Evolutionary conservation across 2,797 vertebrate species (phyloP), one percentile per base, ranked within the genome.

Genomic region (Anniella stebbinsi): DNA sequence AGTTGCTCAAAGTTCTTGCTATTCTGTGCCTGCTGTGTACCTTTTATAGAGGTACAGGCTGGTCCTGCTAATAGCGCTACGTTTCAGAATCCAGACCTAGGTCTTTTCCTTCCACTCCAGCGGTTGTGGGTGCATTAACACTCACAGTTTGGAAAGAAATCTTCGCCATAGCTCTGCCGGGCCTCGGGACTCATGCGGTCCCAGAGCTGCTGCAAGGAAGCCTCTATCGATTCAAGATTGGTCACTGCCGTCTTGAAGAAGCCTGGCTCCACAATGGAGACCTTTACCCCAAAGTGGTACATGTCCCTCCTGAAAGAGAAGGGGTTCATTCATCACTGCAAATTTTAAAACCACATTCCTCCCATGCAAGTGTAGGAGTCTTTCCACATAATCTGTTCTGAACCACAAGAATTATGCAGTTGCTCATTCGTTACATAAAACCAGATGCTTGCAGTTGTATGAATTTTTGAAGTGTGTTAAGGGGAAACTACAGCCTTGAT

Each of bases 221-320:
- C 96, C 96, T 99, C 98, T 0, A 99, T 83, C 80, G 96, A 93
- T 1, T 97, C 97, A 28, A 98, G 96, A 90, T 95, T 97, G 2
- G 98, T 99, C 93, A 98, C 97, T 0, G 98, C 97, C 0, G 99
- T 99, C 96, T 97, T 98, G 95, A 99, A 99, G 96, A 99, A 99
- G 0, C 99, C 99, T 0, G 99, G 99, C 93, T 99, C 99, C 84
- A 99, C 98, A 76, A 99, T 98, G 96, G 98, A 98, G 51, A 99
- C 98, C 1, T 96, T 98, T 38, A 99, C 94, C 83, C 98, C 98
- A 60, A 99, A 99, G 95, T 98, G 97, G 94, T 97, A 96, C 93
- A 99, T 96, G 76, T 99, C 98, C 45, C 98, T 97, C 97, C 99
- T 99, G 94, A 1, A 87, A 57, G 57, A 5, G 33, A 76, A 28